Evolutionary conservation across 2,113 vertebrate genomes (phyloP).

Genomic region (Ceuthmochares aereus): DNA sequence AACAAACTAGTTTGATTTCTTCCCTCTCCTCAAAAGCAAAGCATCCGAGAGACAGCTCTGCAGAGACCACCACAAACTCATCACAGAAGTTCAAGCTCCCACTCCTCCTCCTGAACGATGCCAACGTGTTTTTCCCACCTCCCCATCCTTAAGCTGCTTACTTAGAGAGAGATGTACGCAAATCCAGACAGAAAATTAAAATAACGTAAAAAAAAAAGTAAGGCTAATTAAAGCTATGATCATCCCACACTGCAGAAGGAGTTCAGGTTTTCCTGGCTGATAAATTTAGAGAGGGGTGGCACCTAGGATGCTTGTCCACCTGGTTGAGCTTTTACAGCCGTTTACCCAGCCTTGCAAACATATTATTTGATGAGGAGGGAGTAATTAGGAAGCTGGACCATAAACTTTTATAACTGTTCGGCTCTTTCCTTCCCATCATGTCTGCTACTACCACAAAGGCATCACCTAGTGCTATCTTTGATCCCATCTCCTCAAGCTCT

Average conservation of each 20-base stretch:
- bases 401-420: background rate
- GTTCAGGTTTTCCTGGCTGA: background rate
- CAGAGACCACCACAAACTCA: background rate
- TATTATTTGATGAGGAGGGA: background rate
- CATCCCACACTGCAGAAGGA: accelerated
- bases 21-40: background rate
- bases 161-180: background rate
- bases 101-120: background rate
- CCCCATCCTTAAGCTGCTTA: background rate
- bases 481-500: background rate
- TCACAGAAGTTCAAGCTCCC: accelerated
- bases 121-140: background rate
- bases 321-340: background rate
- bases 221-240: background rate
- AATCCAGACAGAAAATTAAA: background rate
- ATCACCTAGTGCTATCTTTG: background rate
- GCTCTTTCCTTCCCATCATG: background rate
- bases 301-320: background rate
- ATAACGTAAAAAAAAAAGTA: background rate
- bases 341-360: background rate
- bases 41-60: background rate
- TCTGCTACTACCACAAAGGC: background rate
- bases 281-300: accelerated
- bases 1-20: background rate
- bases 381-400: background rate